phyloP scores from a whole-genome alignment of 2,113 vertebrate species.

The Bungarus multicinctus region DNA sequence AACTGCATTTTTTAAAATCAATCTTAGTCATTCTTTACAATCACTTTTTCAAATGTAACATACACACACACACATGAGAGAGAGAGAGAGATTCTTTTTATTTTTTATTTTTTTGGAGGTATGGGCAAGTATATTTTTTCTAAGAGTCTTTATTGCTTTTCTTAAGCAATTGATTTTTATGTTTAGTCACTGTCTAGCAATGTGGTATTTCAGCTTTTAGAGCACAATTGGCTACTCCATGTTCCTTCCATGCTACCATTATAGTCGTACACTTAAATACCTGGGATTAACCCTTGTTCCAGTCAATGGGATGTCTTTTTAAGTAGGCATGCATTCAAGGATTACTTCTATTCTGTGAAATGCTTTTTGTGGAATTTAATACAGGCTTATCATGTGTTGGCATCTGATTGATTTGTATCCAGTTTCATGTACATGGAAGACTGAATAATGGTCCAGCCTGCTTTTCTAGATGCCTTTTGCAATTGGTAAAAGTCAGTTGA shows the following conservation, averaged over 20 bases:
- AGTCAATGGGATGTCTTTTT: not conserved
- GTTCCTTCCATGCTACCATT: conserved; percentile 42
- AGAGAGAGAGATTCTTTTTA: not conserved
- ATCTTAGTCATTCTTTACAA: conserved; percentile 34
- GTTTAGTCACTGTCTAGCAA: conserved; percentile 28
- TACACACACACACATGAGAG: not conserved
- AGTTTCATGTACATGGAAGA: conserved; percentile 28
- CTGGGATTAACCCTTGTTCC: not conserved
- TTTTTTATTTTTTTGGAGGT: conserved; percentile 28
- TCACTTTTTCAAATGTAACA: conserved; percentile 12
- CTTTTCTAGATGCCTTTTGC: not conserved
- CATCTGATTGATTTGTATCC: conserved; percentile 50
- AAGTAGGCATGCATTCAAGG: conserved; percentile 25
- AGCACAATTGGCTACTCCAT: conserved; percentile 45
- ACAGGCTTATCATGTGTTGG: conserved; percentile 54
- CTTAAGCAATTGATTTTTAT: conserved; percentile 20
- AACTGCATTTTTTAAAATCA: conserved; percentile 48
- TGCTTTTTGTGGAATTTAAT: conserved; percentile 31
- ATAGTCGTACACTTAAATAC: not conserved
- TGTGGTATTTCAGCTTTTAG: conserved; percentile 49
- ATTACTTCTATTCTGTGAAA: conserved; percentile 44
- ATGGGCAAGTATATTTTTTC: not conserved
- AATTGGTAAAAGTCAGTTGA: not conserved
- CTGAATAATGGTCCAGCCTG: conserved; percentile 32
- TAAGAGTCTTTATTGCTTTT: conserved; percentile 26